Evolutionary conservation across 2,888 invertebrate species (phyloP), one percentile per base, ranked within the genome.

Genomic region (Phragmatobia fuliginosa): DNA sequence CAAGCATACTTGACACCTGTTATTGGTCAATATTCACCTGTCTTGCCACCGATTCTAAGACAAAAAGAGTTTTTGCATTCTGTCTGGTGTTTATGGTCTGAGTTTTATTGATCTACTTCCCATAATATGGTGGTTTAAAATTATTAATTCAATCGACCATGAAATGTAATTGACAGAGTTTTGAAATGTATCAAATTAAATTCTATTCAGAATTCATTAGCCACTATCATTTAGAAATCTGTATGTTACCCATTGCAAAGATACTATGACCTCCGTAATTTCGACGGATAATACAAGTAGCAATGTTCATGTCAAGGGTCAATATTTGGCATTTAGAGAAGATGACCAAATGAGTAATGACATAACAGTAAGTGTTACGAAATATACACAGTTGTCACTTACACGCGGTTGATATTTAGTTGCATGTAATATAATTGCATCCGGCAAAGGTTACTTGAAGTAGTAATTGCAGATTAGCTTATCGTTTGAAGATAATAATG

Each of bases 301-400:
- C 88, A 78, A 80, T 81, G 85, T 82, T 81, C 86, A 76, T 88
- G 90, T 89, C 91, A 89, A 86, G 87, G 94, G 94, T 94, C 93
- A 94, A 88, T 89, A 90, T 93, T 91, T 94, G 93, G 90, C 94
- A 94, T 94, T 95, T 93, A 85, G 87, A 85, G 83, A 74, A 81
- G 84, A 68, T 65, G 64, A 72, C 58, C 83, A 85, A 83, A 87
- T 87, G 85, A 87, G 73, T 82, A 85, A 87, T 93, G 90, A 91
- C 82, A 88, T 90, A 91, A 92, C 79, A n/a, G 49, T 81, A 75
- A 83, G 75, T 80, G 78, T 92, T 91, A 85, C 89, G 87, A 91
- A 92, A 92, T 79, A 92, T 79, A 80, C 79, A 79, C 66, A 87
- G 85, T 88, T 90, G 91, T 91, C 90, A 90, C 87, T 90, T 78